Evolutionary conservation across 1,140 invertebrate genomes (phyloP), one percentile per base, ranked within the genome.

Genomic region (Proales similis): DNA sequence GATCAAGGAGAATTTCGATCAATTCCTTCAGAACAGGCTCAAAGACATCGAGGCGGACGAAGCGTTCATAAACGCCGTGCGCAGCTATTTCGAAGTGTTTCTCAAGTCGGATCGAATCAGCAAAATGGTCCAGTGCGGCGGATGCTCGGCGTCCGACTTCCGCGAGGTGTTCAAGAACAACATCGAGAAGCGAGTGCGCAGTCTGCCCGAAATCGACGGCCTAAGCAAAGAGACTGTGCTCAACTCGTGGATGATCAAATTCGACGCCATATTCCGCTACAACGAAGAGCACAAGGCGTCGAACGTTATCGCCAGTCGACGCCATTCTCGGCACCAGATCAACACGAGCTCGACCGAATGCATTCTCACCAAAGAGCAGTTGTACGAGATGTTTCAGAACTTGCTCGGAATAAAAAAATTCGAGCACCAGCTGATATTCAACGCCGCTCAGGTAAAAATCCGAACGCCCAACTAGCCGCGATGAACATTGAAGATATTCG

Each of bases 381-480:
- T 98, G 0, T 99, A 95, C 78, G 94, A 98, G 77, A 95, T 98
- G 89, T 99, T 98, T 78, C 95, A 98, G 74, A 92, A 96, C 77
- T 95, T 98, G 67, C 79, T 99, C 63, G 85, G 86, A 39, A 61
- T 57, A 11, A 98, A 98, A 80, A 99, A 99, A 77, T 98, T 98
- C 77, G 94, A 99, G 78, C 95, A 99, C 78, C 93, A 97, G 78
- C 84, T 99, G 69, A 82, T 99, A 45, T 98, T 92, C 79, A 98
- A 98, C 81, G 91, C 93, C 66, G 82, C 97, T 71, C 86, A 97
- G 84, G 88, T 92, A 78, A n/a, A n/a, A n/a, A n/a, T n/a, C n/a
- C n/a, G n/a, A n/a, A 79, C 71, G 14, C 6, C 20, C 19, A 45
- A 43, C n/a, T 39, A 32, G 12, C 6, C 4, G 5, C 5, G 22